A percentile compares a stretch with the other conserved stretches of the same genome.
Evolutionary conservation across 2,797 vertebrate genomes (phyloP).

Genomic region (Coracias cyanogaster): DNA sequence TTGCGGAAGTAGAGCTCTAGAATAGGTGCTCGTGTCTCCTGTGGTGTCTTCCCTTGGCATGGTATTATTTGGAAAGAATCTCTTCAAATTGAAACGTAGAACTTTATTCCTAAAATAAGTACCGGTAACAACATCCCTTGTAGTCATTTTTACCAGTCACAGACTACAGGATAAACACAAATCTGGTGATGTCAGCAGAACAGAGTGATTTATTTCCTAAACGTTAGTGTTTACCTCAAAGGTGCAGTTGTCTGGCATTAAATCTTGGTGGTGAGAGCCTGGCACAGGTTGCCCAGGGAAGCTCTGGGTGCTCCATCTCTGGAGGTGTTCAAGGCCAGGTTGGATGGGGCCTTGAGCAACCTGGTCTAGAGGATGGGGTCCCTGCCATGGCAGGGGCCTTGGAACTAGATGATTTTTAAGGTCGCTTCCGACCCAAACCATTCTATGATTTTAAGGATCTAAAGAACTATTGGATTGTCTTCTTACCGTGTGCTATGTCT

Average conservation of each 20-base stretch:
- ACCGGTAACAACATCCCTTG: background rate
- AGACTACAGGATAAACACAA: rapidly evolving
- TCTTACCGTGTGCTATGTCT: background rate
- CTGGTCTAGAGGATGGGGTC: too few relatives aligned
- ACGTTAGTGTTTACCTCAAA: background rate
- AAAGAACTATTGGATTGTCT: background rate
- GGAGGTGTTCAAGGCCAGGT: too few relatives aligned
- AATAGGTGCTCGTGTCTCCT: background rate
- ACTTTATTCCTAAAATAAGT: background rate
- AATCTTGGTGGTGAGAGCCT: background rate
- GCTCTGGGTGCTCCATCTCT: too few relatives aligned
- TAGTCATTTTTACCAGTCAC: background rate
- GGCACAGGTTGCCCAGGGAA: too few relatives aligned
- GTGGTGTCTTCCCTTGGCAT: background rate
- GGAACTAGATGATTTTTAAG: too few relatives aligned
- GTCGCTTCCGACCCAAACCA: too few relatives aligned
- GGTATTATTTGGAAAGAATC: background rate
- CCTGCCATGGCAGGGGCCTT: too few relatives aligned
- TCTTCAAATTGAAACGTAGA: background rate
- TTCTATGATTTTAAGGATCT: background rate
- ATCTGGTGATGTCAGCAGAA: background rate
- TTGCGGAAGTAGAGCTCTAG: background rate
- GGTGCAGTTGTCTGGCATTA: background rate
- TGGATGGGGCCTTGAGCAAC: too few relatives aligned
- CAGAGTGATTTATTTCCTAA: background rate